These are phyloP conservation scores for Ariopsis seemanni DNA, from an alignment of 2,113 vertebrate species.

Conservation along the genomic window DNA sequence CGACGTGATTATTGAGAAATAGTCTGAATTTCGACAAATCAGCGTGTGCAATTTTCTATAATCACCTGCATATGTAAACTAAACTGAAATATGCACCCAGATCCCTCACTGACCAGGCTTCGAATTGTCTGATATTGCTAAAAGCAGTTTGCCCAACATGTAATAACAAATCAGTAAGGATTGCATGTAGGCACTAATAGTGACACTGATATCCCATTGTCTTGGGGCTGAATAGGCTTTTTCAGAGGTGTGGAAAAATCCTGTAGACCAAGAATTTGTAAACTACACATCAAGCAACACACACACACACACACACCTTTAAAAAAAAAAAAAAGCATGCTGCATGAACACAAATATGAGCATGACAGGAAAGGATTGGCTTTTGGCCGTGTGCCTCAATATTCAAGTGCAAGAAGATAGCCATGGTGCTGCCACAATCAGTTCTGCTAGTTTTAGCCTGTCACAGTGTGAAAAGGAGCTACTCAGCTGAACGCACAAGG, in stretches of 20 bases:
- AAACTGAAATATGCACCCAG: background rate
- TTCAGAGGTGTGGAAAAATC: background rate
- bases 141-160: background rate
- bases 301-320: background rate
- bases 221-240: background rate
- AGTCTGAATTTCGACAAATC: too few relatives aligned
- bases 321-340: background rate
- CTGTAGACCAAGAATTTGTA: background rate
- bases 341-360: background rate
- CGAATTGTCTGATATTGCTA: background rate
- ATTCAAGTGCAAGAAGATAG: background rate
- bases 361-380: background rate
- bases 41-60: too few relatives aligned
- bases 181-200: background rate
- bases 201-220: background rate
- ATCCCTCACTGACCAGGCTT: background rate
- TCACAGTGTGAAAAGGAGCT: background rate
- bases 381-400: conserved; percentile 2
- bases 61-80: too few relatives aligned
- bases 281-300: background rate
- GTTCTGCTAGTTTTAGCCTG: background rate
- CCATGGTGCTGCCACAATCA: background rate
- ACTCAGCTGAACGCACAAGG: background rate
- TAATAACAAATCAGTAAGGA: background rate
- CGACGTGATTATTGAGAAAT: too few relatives aligned